Base-by-base conservation (phyloP, 2,888 invertebrate genomes). In the Pherbina coryleti region DNA sequence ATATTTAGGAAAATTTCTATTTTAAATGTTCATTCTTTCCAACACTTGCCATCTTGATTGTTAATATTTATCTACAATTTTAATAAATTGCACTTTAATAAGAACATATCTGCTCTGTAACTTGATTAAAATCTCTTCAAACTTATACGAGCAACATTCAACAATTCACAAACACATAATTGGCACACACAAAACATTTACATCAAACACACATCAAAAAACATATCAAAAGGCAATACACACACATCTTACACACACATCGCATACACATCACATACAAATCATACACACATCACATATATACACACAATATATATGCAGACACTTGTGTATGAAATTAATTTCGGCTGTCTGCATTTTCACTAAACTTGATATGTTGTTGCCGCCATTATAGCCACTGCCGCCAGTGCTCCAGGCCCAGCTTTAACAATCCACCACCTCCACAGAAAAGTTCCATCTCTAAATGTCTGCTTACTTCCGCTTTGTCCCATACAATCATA, bases 341-440 rank as follows among this genome's bases (percentile, higher is more conserved):
- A 49, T 69, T 69, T 69, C 37, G 69, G 19, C 25, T 69, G 69
- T 22, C 34, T 37, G n/a, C 25, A n/a, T 22, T 69, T 49, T 49
- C 49, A 49, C 49, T 49, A 51, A 69, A 51, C 69, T 67, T 67
- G 31, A 44, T 19, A 37, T 37, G 66, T 22, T 67, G 25, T 28
- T 31, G 17, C 28, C 11, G n/a, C 4, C n/a, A 3, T 22, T 17
- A 9, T 28, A n/a, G 66, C 37, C 3, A 4, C 3, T 66, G 37
- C 8, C 28, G 14, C 17, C n/a, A 9, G 1, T n/a, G 28, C 31
- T 66, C 4, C 34, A 34, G 66, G 37, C 31, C n/a, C n/a, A 44
- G 44, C 44, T 44, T 44, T 44, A 44, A 44, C 44, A 11, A 44
- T 44, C 44, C 44, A 1, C 14, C 44, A 44, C 44, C 44, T 44